These are phyloP conservation scores for Chinchilla lanigera DNA, from an alignment of 2,113 vertebrate genomes.

Conservation along the genomic window DNA sequence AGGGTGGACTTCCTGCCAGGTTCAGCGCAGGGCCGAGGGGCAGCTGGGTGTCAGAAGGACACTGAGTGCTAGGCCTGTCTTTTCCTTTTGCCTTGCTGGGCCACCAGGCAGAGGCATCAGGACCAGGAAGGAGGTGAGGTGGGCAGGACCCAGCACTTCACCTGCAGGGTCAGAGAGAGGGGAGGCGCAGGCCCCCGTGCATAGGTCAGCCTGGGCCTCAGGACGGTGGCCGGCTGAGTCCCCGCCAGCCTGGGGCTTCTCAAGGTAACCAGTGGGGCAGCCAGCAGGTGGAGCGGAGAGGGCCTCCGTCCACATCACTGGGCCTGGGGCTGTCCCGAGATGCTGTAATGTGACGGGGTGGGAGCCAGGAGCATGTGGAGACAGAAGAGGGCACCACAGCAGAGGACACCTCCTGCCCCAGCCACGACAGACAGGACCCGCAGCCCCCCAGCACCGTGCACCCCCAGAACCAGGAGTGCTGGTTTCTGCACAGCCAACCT, in stretches of 20 bases:
- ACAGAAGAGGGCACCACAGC: neutral
- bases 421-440: too few species aligned
- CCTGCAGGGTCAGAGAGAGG: too few species aligned
- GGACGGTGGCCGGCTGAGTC: neutral
- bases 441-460: too few species aligned
- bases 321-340: neutral
- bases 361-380: too few species aligned
- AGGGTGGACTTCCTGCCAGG: neutral
- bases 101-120: neutral
- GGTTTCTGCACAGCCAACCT: too few species aligned
- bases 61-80: too few species aligned
- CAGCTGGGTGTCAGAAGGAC: too few species aligned
- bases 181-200: too few species aligned
- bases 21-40: neutral
- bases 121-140: neutral
- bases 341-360: neutral
- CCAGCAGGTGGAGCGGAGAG: neutral
- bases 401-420: too few species aligned
- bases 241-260: neutral
- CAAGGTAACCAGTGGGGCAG: too few species aligned
- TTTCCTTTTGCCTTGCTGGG: too few species aligned
- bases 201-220: neutral
- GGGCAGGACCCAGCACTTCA: neutral
- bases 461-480: too few species aligned
- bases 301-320: neutral